These are phyloP conservation scores for Bruchidius siliquastri DNA, from an alignment of 2,888 invertebrate species.

Conservation along the genomic window DNA sequence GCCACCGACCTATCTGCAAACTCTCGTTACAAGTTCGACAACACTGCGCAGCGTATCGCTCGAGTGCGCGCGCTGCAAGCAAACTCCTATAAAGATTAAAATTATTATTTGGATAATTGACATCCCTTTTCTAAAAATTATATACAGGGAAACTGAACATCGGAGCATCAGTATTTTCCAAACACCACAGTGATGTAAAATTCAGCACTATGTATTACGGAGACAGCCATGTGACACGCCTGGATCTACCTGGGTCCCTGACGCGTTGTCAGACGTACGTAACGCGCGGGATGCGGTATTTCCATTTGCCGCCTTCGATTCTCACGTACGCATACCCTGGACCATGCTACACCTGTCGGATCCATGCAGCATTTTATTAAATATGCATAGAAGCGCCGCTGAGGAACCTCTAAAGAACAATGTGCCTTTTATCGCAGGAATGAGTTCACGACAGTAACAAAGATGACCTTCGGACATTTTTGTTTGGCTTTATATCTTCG, in stretches of 20 bases:
- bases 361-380: neutral
- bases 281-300: neutral
- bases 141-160: neutral
- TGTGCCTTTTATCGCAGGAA: neutral
- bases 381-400: neutral
- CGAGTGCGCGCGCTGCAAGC: constrained; percentile 15
- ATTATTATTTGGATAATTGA: neutral
- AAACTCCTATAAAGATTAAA: constrained; percentile 16
- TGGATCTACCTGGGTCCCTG: neutral
- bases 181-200: neutral
- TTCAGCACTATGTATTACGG: neutral
- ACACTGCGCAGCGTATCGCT: constrained; percentile 6
- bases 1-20: neutral
- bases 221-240: neutral
- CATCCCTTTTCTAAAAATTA: neutral
- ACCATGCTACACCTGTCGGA: neutral
- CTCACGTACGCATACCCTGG: neutral
- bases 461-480: neutral
- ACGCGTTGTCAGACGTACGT: neutral
- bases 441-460: neutral
- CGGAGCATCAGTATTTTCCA: neutral
- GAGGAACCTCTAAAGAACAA: neutral
- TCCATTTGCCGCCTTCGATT: neutral
- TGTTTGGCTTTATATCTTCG: neutral
- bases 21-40: neutral